Percentiles rank a stretch among this genome's conserved stretches.
These are phyloP conservation scores for Champsocephalus gunnari DNA, from an alignment of 2,797 vertebrate genomes.

Conservation along the genomic window DNA sequence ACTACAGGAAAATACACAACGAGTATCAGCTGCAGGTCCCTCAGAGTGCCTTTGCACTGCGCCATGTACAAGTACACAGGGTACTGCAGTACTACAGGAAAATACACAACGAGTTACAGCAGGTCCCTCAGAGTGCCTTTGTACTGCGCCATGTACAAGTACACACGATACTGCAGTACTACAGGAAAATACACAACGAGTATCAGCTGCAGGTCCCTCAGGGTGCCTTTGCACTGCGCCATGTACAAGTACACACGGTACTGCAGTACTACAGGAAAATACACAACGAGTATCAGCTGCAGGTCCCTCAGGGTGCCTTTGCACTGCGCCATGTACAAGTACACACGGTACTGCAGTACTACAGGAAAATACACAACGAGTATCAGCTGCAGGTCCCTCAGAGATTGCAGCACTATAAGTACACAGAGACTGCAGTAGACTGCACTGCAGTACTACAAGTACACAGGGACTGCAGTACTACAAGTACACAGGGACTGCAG, in stretches of 20 bases:
- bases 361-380: no score
- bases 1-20: background rate
- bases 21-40: conserved; percentile 78
- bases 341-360: background rate
- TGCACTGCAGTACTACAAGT: no score
- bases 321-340: conserved; percentile 30
- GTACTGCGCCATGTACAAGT: conserved; percentile 30
- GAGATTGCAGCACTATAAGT: no score
- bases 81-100: background rate
- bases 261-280: background rate
- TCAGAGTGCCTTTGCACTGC: conserved; percentile 61
- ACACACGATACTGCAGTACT: background rate
- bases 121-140: conserved; percentile 79
- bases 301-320: conserved; percentile 79
- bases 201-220: conserved; percentile 81
- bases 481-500: no score
- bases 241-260: background rate
- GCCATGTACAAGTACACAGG: conserved; percentile 22
- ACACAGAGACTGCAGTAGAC: no score
- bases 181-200: no score
- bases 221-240: conserved; percentile 56
- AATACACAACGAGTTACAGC: conserved; percentile 10
- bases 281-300: conserved; percentile 58
- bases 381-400: no score
- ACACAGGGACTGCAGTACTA: no score